Evolutionary conservation across 2,113 vertebrate genomes (phyloP).

Genomic region (Callocephalon fimbriatum): DNA sequence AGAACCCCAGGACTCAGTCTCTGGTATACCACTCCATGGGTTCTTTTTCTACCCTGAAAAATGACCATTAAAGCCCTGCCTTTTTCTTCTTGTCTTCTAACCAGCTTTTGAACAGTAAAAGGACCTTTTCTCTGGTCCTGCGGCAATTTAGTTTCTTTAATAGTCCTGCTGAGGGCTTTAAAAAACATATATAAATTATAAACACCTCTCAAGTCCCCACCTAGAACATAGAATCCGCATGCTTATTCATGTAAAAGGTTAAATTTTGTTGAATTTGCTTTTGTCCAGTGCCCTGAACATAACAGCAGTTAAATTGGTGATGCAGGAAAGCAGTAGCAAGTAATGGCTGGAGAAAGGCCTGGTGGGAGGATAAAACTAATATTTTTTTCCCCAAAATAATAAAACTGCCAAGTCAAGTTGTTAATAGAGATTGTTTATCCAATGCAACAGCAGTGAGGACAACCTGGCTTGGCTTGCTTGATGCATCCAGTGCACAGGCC

Average conservation of each 20-base stretch:
- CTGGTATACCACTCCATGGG: neutral
- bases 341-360: neutral
- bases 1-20: fast-evolving
- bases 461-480: neutral
- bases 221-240: neutral
- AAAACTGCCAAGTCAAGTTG: neutral
- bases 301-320: neutral
- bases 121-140: neutral
- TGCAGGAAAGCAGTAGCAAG: neutral
- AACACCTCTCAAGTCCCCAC: neutral
- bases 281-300: neutral
- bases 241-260: neutral
- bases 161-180: neutral
- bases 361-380: neutral
- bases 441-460: neutral
- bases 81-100: neutral
- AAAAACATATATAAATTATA: fast-evolving
- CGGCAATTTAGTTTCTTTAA: neutral
- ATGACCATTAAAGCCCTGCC: neutral
- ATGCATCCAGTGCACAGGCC: neutral
- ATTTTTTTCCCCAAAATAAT: neutral
- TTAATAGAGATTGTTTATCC: slow-evolving; percentile 4
- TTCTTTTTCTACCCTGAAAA: neutral
- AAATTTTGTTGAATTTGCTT: neutral
- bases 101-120: neutral